These are phyloP conservation scores for Hippolais icterina DNA, from an alignment of 2,113 vertebrate genomes.

Conservation along the genomic window DNA sequence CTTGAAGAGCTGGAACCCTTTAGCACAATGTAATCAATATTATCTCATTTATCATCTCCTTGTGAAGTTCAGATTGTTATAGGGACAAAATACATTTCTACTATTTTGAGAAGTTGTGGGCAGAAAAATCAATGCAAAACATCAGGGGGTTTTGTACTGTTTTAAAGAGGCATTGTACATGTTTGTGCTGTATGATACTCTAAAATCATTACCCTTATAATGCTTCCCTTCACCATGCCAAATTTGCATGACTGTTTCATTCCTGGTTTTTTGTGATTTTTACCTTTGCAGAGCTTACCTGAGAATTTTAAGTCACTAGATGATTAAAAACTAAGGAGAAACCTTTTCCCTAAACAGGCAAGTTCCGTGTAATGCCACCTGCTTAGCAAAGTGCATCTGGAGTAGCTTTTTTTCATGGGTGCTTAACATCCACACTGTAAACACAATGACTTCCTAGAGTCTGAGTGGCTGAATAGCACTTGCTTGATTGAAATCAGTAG, in stretches of 20 bases:
- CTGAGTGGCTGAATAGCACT: background rate
- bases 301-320: background rate
- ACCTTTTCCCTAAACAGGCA: background rate
- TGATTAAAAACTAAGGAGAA: background rate
- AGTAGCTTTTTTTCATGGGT: background rate
- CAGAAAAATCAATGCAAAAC: conserved; percentile 22
- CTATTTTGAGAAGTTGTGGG: conserved; percentile 20
- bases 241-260: background rate
- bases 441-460: background rate
- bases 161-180: background rate
- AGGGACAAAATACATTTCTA: conserved; percentile 21
- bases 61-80: conserved; percentile 36
- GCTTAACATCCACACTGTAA: background rate
- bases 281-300: background rate
- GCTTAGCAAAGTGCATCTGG: background rate
- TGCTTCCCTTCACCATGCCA: background rate
- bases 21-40: conserved; percentile 61
- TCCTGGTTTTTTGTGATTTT: background rate
- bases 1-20: conserved; percentile 51
- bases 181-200: background rate
- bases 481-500: background rate
- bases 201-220: background rate
- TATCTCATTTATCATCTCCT: conserved; percentile 56
- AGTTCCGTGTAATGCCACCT: background rate
- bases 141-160: background rate